Percentiles rank a stretch among this genome's conserved stretches.
phyloP scores from a whole-genome alignment of 1,140 invertebrate genomes.

The Acromyrmex heyeri region DNA sequence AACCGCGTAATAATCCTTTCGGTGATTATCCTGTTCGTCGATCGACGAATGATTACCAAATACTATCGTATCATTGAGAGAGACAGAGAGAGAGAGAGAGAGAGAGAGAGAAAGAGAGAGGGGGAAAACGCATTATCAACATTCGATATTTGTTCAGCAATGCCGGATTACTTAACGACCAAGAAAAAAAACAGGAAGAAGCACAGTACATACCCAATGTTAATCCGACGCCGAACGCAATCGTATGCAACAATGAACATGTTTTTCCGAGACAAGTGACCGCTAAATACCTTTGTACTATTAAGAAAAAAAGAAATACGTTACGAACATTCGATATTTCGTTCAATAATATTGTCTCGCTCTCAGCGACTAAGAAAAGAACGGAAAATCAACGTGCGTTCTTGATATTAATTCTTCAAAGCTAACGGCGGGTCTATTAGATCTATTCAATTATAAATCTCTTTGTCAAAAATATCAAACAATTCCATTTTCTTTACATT shows the following conservation, averaged over 20 bases:
- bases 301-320: background rate
- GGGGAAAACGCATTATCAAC: background rate
- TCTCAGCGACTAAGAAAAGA: background rate
- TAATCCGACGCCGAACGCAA: background rate
- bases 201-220: background rate
- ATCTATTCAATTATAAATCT: too few species aligned
- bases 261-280: background rate
- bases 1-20: constrained; percentile 3
- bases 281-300: background rate
- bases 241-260: background rate
- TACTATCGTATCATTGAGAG: background rate
- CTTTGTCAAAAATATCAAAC: too few species aligned
- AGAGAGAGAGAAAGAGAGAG: too few species aligned
- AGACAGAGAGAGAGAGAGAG: too few species aligned
- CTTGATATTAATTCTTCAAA: background rate
- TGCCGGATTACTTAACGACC: background rate
- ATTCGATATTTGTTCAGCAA: background rate
- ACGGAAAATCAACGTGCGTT: background rate
- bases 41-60: constrained; percentile 1
- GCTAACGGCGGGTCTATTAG: too few species aligned
- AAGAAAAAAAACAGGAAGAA: background rate
- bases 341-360: background rate
- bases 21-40: background rate
- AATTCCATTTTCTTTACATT: too few species aligned
- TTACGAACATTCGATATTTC: background rate